Base-by-base conservation (phyloP, 2,888 invertebrate genomes). In the Seira ritae region DNA sequence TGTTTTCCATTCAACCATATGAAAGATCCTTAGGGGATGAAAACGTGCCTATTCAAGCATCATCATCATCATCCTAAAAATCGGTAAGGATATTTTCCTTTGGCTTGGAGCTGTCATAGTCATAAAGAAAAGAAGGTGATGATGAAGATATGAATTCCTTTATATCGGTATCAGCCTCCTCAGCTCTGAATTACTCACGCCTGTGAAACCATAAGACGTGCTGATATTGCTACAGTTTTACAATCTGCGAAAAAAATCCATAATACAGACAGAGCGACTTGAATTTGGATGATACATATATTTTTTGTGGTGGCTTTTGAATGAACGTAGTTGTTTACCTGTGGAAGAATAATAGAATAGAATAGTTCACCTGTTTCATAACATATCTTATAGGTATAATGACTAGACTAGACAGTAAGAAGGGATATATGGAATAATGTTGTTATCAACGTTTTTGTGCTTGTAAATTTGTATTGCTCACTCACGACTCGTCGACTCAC, bases 361-460 rank as follows among this genome's bases (percentile, higher is more conserved):
- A 31, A 31, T 31, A 31, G 31, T 65, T 20, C 75, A 81, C 81
- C 80, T 80, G 80, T 80, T 74, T 65, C 67, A 66, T 23, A 80
- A 69, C 50, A 46, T 15, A 55, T 42, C 42, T 4, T 31, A 31
- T 31, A 31, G 68, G 62, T 66, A 62, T 62, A 31, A 19, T 74
- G 22, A 31, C 62, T 68, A 70, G 65, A 76, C 55, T 3, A 8
- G 42, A 42, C 12, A 42, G n/a, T n/a, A 31, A 31, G 71, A 72
- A 72, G 82, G 55, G 72, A 77, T 77, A 66, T 67, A 76, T 60
- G 76, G 81, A 66, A 75, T 75, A 69, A 80, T 68, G 68, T 74
- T 31, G 31, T 31, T 60, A 75, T 71, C 66, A 66, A 70, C 70
- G 15, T 10, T 50, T 46, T 66, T 42, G 22, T 68, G 31, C 37